Evolutionary conservation across 2,888 invertebrate species (phyloP), one percentile per base, ranked within the genome.

Genomic region (Drosophila seclusa): DNA sequence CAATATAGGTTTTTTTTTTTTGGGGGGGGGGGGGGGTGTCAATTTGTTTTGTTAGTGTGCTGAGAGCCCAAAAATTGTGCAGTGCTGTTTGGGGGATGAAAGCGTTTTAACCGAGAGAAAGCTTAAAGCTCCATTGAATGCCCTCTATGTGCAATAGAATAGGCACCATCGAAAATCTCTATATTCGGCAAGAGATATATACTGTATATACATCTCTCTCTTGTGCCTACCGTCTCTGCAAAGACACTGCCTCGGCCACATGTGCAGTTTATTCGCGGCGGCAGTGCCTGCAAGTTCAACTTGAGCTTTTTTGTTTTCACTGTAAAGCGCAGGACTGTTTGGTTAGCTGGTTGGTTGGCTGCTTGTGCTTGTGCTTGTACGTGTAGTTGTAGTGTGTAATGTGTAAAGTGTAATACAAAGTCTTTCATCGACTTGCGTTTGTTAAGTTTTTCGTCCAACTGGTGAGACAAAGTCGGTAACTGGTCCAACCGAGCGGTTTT

Each of bases 381-480:
- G 54, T 55, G 89, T 80, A 70, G 82, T 82, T 73, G 84, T 77
- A 74, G 83, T 80, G 70, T 85, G 79, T 82, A 77, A 66, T 69
- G 67, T 76, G 76, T 72, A 65, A 82, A 73, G 79, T 85, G 81
- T 79, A 88, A 85, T 86, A 89, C 87, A 89, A 89, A 85, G 87
- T 87, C 77, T 71, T 55, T 67, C 76, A 76, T 78, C 76, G 76
- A 84, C 82, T 83, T 87, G 90, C 85, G 91, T 92, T 91, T 91
- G 91, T 91, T 91, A 88, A 92, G 90, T 92, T 91, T 91, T 91
- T 92, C 90, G 91, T 85, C 85, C 89, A 91, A 92, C 91, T 92
- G 92, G 92, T 92, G 91, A 91, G 91, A 90, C 91, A 87, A 89
- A 92, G 87, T 91, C 90, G 91, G 84, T 92, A 83, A 84, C 89